phyloP scores from a whole-genome alignment of 2,113 vertebrate genomes.

The Felis catus region F.catus_Fca126_mat1.0 CM031421.1:74290001-74290500 shows the following conservation, averaged over 20 bases:
- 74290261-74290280: slow-evolving; percentile 54
- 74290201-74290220: slow-evolving; percentile 98
- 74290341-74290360: neutral
- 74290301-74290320: neutral
- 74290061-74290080: slow-evolving; percentile 6
- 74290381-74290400: neutral
- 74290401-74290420: neutral
- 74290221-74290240: slow-evolving; percentile 97
- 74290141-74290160: slow-evolving; percentile 98
- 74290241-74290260: slow-evolving; percentile 99
- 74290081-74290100: slow-evolving; percentile 71
- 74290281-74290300: neutral
- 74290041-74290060: neutral
- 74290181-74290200: slow-evolving; percentile 98
- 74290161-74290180: slow-evolving; percentile 97
- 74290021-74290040: neutral
- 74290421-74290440: neutral
- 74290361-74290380: neutral
- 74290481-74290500: neutral
- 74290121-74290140: slow-evolving; percentile 97
- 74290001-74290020: neutral
- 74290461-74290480: neutral
- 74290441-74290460: neutral
- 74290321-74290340: neutral
- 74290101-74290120: slow-evolving; percentile 98